Base-by-base conservation (phyloP, 2,888 invertebrate genomes). In the Dastarcus helophoroides region DNA sequence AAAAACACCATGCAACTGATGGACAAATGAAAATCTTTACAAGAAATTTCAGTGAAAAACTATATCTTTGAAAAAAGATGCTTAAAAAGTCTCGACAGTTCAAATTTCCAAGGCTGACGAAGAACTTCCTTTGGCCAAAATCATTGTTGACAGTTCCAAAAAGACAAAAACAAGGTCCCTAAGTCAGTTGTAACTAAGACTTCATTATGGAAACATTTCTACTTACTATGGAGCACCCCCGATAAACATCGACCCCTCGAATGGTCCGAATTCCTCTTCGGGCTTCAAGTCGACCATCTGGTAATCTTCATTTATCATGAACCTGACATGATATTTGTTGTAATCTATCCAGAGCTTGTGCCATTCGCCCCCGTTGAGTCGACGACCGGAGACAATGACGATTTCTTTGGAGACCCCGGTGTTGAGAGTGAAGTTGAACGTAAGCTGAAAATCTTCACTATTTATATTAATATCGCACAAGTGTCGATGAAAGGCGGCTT, bases 301-400 rank as follows among this genome's bases (percentile, higher is more conserved):
- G 51, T 77, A 82, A 53, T 89, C 84, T 17, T 84, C 83, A 54
- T 91, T 91, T 42, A 91, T 79, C 80, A 89, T 89, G 54, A 91
- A 88, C 39, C 90, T 67, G 17, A 91, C 88, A 57, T 91, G 91
- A 59, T 90, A 85, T 55, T 84, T 80, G 62, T 91, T 90, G 56
- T 90, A 89, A 64, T 93, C 91, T 38, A 94, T 86, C 84, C 88
- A 86, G 41, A 93, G 79, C 63, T 90, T 88, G 59, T 94, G 93
- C 94, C 93, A 94, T 56, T 90, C 88, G 1, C 91, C 93, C 29
- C 84, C 83, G 55, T 90, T 91, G 26, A 94, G 67, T 53, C 80
- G 78, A 25, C 81, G 68, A 41, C 78, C 75, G 3, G 88, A 88
- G 50, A 79, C 79, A 38, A 93, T 83, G 24, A 82, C 84, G 35